phyloP scores from a whole-genome alignment of 2,797 vertebrate genomes.

The Enteromius anoplus region DNA sequence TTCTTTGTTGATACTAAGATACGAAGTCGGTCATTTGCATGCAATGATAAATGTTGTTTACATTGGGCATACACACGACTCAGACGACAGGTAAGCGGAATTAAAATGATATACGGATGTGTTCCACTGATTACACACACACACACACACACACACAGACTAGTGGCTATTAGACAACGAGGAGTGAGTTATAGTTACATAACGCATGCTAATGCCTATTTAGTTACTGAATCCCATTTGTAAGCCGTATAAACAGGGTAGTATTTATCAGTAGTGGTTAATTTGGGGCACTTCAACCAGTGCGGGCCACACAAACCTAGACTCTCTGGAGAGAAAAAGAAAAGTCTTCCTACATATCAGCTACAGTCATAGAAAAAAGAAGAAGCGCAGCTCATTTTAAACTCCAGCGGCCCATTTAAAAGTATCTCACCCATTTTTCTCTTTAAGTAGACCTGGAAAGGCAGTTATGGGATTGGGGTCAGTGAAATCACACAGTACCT shows the following conservation, averaged over 20 bases:
- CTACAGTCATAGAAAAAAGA: not conserved
- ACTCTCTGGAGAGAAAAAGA: not conserved
- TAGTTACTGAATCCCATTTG: not conserved
- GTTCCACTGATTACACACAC: constrained; percentile 38
- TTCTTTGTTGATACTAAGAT: constrained; percentile 40
- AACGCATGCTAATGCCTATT: not conserved
- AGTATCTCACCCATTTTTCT: constrained; percentile 22
- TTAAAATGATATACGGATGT: constrained; percentile 70
- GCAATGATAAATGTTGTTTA: constrained; percentile 81
- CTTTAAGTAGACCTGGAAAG: constrained; percentile 47
- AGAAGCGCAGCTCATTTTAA: constrained; percentile 4
- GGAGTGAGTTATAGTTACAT: not conserved
- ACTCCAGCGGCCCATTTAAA: constrained; percentile 17
- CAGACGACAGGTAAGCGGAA: constrained; percentile 74
- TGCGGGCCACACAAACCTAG: not conserved
- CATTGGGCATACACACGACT: constrained; percentile 72
- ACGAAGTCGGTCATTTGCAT: constrained; percentile 74
- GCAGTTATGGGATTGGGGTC: constrained; percentile 74
- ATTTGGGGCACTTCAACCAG: not conserved
- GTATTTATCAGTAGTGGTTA: not conserved
- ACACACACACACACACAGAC: constrained; percentile 37
- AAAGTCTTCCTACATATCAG: not conserved
- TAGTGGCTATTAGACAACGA: not conserved
- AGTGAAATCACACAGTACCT: constrained; percentile 73
- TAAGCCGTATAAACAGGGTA: not conserved